Evolutionary conservation across 2,888 invertebrate species (phyloP).

Genomic region (Cantharis nigra): DNA sequence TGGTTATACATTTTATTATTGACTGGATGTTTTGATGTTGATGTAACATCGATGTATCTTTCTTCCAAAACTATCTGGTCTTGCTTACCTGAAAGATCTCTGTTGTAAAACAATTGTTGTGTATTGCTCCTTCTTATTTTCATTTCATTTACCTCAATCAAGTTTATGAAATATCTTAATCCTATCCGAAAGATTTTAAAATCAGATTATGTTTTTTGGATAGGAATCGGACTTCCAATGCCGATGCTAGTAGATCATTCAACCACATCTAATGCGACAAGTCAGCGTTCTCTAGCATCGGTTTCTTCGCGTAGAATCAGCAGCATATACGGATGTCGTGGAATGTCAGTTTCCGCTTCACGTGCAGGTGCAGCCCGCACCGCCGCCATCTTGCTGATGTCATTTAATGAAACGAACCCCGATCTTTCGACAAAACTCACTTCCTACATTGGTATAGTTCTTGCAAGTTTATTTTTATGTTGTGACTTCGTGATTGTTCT

Average conservation of each 20-base stretch:
- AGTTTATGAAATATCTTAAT: background rate
- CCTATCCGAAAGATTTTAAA: background rate
- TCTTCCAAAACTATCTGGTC: constrained; percentile 3
- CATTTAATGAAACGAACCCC: constrained; percentile 72
- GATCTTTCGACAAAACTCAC: constrained; percentile 32
- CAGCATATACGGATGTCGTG: constrained; percentile 65
- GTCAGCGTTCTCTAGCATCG: constrained; percentile 58
- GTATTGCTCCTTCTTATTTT: background rate
- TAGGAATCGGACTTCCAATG: constrained; percentile 46
- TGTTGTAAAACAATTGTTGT: background rate
- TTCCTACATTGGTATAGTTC: constrained; percentile 32
- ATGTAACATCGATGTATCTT: constrained; percentile 21
- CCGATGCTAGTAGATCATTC: constrained; percentile 59
- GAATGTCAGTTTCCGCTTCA: constrained; percentile 76
- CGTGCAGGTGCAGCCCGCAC: constrained; percentile 92
- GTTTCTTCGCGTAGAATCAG: constrained; percentile 60
- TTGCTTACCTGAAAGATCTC: background rate
- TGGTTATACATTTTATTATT: background rate
- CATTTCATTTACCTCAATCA: background rate
- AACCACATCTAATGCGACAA: constrained; percentile 54
- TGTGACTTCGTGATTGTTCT: background rate
- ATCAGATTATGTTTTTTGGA: constrained; percentile 18
- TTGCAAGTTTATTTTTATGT: constrained; percentile 2
- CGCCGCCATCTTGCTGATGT: constrained; percentile 94
- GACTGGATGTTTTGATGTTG: constrained; percentile 17